Evolutionary conservation across 2,797 vertebrate genomes (phyloP).

Genomic region (Halcyon smyrnensis): DNA sequence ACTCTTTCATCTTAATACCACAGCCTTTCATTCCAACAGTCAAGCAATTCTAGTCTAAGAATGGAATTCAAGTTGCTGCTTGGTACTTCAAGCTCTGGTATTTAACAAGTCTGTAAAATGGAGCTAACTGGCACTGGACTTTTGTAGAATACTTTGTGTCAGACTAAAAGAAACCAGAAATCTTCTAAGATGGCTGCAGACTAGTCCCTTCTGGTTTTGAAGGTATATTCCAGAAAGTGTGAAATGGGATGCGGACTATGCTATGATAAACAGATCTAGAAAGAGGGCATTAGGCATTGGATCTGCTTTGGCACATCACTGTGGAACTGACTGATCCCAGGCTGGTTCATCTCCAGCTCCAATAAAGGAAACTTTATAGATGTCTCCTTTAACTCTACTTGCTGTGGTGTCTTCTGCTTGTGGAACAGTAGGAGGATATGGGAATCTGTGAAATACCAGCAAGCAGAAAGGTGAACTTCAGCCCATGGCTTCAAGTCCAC

Average conservation of each 20-base stretch:
- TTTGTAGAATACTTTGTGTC: neutral
- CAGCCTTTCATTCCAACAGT: neutral
- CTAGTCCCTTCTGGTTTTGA: neutral
- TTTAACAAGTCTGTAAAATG: neutral
- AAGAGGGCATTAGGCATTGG: neutral
- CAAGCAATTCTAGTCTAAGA: neutral
- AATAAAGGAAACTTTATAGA: neutral
- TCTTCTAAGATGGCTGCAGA: neutral
- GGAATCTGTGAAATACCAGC: neutral
- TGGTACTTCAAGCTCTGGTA: neutral
- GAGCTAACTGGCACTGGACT: neutral
- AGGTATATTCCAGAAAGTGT: neutral
- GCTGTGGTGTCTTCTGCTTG: neutral
- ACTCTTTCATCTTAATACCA: neutral
- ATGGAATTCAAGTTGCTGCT: neutral
- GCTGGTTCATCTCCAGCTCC: neutral
- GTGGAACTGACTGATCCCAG: neutral
- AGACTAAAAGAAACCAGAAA: neutral
- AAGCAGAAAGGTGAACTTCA: neutral
- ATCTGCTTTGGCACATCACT: neutral
- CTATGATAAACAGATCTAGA: neutral
- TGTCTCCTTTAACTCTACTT: neutral
- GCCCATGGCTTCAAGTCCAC: neutral
- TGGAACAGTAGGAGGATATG: neutral
- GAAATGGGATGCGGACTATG: neutral